Conservation (phyloP, 2,797 vertebrate genomes). For the Chrosomus eos region DNA sequence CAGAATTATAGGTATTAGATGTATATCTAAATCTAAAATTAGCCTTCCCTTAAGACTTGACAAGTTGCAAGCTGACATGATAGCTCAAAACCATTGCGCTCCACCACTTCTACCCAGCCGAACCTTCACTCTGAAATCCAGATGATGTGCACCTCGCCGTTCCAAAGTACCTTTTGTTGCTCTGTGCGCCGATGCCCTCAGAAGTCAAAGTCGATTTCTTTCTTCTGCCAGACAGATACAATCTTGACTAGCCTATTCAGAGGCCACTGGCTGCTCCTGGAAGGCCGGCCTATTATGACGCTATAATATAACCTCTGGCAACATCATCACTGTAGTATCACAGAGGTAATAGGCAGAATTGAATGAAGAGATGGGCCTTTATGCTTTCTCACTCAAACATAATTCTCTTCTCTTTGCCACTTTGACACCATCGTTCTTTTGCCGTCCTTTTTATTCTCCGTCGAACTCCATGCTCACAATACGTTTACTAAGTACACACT, state of each 20-base stretch:
- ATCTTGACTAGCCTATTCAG: slow-evolving; percentile 74
- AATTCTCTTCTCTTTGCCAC: slow-evolving; percentile 76
- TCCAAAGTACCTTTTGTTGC: slow-evolving; percentile 64
- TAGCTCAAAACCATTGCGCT: slow-evolving; percentile 16
- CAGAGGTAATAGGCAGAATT: slow-evolving; percentile 78
- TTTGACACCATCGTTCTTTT: slow-evolving; percentile 74
- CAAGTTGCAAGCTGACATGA: background rate
- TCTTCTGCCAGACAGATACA: slow-evolving; percentile 73
- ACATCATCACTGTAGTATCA: slow-evolving; percentile 74
- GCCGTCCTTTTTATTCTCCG: slow-evolving; percentile 52
- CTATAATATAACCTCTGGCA: slow-evolving; percentile 71
- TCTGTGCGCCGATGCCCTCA: slow-evolving; percentile 67
- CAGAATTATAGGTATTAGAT: background rate
- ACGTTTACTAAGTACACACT: slow-evolving; percentile 73
- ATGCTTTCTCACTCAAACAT: slow-evolving; percentile 76
- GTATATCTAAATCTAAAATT: background rate
- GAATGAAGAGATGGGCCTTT: slow-evolving; percentile 72
- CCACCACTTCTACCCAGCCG: background rate
- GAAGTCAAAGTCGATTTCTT: slow-evolving; percentile 77
- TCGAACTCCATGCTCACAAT: slow-evolving; percentile 69
- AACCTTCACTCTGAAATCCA: slow-evolving; percentile 46
- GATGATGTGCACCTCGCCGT: slow-evolving; percentile 51
- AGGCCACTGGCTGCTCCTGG: slow-evolving; percentile 53
- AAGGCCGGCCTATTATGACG: slow-evolving; percentile 71
- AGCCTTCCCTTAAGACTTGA: background rate